Base-by-base conservation (phyloP, 2,797 vertebrate species). In the Ciconia nigra region DNA sequence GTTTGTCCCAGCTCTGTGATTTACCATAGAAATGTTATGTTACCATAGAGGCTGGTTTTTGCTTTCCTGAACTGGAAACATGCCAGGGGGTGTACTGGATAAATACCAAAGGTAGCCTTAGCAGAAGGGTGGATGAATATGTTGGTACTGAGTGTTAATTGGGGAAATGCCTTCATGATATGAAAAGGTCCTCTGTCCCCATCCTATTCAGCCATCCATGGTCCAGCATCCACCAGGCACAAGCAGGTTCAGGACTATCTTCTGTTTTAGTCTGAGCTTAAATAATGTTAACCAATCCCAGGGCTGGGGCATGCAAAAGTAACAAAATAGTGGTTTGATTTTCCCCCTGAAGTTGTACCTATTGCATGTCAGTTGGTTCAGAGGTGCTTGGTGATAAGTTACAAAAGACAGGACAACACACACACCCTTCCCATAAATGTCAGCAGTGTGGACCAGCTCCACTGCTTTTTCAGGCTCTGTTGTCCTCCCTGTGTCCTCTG, bases 361-460 rank as follows among this genome's bases (percentile, higher is more conserved):
- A 2, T 18, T 74, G 39, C 20, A 24, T 46, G 8, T 0, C 3
- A 29, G 7, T 22, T 70, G 35, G 2, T 83, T 80, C 0, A 3
- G 51, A 81, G 31, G 11, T n/a, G 9, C 13, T 62, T 65, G 47
- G 11, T 19, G 29, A 44, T 44, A 20, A 42, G 4, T 22, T 58
- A 35, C 6, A 42, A 62, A 54, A 49, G 47, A 41, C 1, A 1
- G 5, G 22, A 66, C 21, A 39, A 31, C 31, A 44, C 6, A 62
- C 2, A 44, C 4, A 0, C 31, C 9, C 15, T 73, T 80, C 15
- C 55, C 4, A 7, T 37, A 35, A 47, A 62, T n/a, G 10, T 35
- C 52, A 47, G n/a, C 31, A 14, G 26, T 39, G 12, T 52, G 57
- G 58, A 39, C 12, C 24, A 51, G 8, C 18, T 73, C 8, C 13